Conservation (phyloP, 2,888 invertebrate genomes). For the Platycheirus rosarum region DNA sequence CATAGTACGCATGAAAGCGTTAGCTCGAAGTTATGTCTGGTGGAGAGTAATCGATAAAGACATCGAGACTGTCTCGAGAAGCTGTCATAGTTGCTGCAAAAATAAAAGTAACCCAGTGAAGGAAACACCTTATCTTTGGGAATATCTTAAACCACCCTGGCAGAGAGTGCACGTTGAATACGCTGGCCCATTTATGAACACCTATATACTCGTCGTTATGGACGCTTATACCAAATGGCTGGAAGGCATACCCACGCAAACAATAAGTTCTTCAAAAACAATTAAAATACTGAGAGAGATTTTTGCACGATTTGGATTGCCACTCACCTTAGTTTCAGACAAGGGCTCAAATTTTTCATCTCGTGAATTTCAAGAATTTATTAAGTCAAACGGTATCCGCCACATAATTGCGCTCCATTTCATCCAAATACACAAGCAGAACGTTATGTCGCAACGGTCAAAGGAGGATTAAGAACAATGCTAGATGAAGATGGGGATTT, state of each 20-base stretch:
- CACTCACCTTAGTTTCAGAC: conserved; percentile 23
- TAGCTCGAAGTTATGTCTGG: conserved; percentile 42
- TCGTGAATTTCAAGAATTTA: conserved; percentile 25
- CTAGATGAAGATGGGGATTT: conserved; percentile 21
- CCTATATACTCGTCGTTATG: conserved; percentile 31
- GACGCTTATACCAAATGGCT: conserved; percentile 51
- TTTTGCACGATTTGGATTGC: conserved; percentile 40
- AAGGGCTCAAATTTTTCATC: conserved; percentile 40
- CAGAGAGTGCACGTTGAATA: conserved; percentile 35
- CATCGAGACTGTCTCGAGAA: conserved; percentile 34
- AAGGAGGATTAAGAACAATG: conserved; percentile 21
- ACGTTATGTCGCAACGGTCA: conserved; percentile 6
- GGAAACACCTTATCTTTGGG: neutral
- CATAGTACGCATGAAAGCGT: conserved; percentile 17
- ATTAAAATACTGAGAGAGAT: conserved; percentile 38
- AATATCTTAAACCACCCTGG: conserved; percentile 16
- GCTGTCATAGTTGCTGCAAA: conserved; percentile 3
- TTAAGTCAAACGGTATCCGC: conserved; percentile 27
- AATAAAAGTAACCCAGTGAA: neutral
- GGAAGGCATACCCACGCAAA: conserved; percentile 45
- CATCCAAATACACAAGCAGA: conserved; percentile 32
- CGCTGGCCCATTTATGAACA: conserved; percentile 45
- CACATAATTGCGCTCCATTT: conserved; percentile 37
- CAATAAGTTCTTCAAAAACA: conserved; percentile 17
- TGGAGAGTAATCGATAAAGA: conserved; percentile 45